These are phyloP conservation scores for Acanthis flammea DNA, from an alignment of 2,797 vertebrate species.

Conservation along the genomic window DNA sequence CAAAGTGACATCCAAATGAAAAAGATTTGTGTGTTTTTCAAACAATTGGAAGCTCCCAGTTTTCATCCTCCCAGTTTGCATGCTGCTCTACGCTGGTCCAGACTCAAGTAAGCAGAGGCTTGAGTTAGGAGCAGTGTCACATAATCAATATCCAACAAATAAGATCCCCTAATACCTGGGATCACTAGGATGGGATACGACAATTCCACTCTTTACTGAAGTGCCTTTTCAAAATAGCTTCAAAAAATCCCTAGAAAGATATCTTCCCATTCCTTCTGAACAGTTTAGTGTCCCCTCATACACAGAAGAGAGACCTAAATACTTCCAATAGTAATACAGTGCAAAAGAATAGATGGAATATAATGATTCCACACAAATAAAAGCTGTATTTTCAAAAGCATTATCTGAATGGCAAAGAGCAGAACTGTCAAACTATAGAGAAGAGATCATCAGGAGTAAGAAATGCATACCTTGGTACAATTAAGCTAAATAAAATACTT, in stretches of 20 bases:
- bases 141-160: background rate
- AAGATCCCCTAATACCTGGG: background rate
- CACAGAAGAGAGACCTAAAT: background rate
- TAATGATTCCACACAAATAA: background rate
- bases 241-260: background rate
- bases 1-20: background rate
- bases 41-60: background rate
- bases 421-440: background rate
- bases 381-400: background rate
- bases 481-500: background rate
- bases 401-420: background rate
- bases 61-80: background rate
- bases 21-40: background rate
- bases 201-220: background rate
- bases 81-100: background rate
- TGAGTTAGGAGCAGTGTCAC: background rate
- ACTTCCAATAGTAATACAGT: background rate
- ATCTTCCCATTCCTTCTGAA: background rate
- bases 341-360: background rate
- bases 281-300: rapidly evolving
- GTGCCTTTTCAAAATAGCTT: background rate
- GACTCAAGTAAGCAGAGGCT: background rate
- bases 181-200: background rate
- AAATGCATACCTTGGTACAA: background rate
- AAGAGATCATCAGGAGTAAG: background rate